Percentiles rank a stretch among this genome's conserved stretches.
phyloP scores from a whole-genome alignment of 53 echinoderm and acorn worm genomes.

The Antedon mediterranea region DNA sequence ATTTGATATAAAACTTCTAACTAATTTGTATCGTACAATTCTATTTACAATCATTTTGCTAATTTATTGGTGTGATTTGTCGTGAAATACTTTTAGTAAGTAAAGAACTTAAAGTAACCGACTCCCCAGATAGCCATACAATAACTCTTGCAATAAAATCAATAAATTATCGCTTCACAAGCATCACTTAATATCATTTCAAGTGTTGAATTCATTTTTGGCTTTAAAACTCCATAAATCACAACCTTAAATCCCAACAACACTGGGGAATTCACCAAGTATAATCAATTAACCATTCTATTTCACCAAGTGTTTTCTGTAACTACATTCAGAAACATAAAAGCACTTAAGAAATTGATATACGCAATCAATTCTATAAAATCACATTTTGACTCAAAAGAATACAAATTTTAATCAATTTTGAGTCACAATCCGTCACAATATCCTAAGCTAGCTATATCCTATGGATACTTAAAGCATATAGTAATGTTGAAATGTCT shows the following conservation, averaged over 20 bases:
- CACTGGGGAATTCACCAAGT: neutral
- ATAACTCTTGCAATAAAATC: neutral
- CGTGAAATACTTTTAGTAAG: neutral
- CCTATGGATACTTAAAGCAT: neutral
- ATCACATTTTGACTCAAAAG: neutral
- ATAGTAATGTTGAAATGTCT: neutral
- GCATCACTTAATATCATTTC: neutral
- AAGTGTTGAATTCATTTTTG: neutral
- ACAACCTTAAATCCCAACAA: neutral
- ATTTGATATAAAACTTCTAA: no score
- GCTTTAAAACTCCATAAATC: neutral
- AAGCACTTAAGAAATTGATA: neutral
- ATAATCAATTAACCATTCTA: neutral
- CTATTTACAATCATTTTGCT: neutral
- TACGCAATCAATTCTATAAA: neutral
- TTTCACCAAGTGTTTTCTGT: neutral
- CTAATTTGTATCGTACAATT: no score
- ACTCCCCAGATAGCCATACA: neutral
- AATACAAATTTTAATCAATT: neutral
- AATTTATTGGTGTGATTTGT: neutral
- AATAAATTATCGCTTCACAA: neutral
- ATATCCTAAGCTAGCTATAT: neutral
- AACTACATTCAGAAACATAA: neutral
- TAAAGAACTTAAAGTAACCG: neutral
- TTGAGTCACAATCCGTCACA: neutral